Evolutionary conservation across 2,888 invertebrate genomes (phyloP), one percentile per base, ranked within the genome.

Genomic region (Pyrocoelia pectoralis): DNA sequence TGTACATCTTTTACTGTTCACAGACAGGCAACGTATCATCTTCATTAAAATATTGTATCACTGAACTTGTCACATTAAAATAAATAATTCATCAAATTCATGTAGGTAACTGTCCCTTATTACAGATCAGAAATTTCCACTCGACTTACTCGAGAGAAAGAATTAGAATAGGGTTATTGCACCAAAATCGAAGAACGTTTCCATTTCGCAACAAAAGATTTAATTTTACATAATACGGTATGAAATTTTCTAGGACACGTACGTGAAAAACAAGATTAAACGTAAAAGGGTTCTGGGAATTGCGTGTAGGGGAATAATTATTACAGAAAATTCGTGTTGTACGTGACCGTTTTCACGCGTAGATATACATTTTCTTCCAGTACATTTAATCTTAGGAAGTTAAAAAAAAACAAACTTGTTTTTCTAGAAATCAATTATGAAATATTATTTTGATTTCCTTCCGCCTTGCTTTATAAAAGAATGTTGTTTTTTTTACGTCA

Each of bases 71-170:
- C n/a, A n/a, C 3, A n/a, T 3, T 5, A 38, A 43, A 43, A 43
- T 43, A 43, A 43, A 43, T 43, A 43, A 43, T 43, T 43, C 41
- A 40, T 40, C n/a, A n/a, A n/a, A 24, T 40, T n/a, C n/a, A 12
- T 43, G 8, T 13, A 43, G 41, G 41, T 43, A 43, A 43, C 14
- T 15, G 41, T 8, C 41, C 41, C n/a, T n/a, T n/a, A n/a, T 43
- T 15, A 8, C 2, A 15, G 13, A 43, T 43, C 15, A 43, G 41
- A 15, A 15, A 43, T 43, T 43, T 43, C 41, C 15, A 33, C 33
- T 10, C n/a, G 24, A 24, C 24, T 24, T 24, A 24, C 24, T 24
- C 24, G 24, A 3, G 24, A n/a, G 33, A n/a, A n/a, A n/a, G n/a
- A n/a, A n/a, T 33, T 33, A 33, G 4, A 38, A 38, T 38, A 43